These are phyloP conservation scores for Microhierax caerulescens DNA, from an alignment of 2,797 vertebrate genomes.

Conservation along the genomic window DNA sequence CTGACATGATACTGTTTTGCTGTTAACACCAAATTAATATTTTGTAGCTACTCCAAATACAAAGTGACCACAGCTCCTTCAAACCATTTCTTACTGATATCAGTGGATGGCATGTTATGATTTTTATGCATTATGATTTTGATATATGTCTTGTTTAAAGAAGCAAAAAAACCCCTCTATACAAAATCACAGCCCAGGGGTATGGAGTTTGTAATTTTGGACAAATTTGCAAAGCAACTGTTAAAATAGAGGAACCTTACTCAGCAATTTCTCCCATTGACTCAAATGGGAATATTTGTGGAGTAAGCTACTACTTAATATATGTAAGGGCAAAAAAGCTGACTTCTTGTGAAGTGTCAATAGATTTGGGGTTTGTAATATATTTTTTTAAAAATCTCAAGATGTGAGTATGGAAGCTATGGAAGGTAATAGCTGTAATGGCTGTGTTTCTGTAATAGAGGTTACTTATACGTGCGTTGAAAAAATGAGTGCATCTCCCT, in stretches of 20 bases:
- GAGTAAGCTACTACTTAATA: not conserved
- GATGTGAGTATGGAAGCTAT: not conserved
- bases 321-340: not conserved
- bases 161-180: not conserved
- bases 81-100: not conserved
- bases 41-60: not conserved
- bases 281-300: constrained; percentile 17
- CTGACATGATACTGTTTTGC: not conserved
- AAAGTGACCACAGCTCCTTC: not conserved
- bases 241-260: not conserved
- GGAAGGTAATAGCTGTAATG: not conserved
- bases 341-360: not conserved
- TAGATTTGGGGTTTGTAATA: not conserved
- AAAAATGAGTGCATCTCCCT: not conserved
- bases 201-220: not conserved
- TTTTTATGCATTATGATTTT: not conserved
- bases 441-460: not conserved
- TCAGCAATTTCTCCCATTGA: not conserved
- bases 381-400: not conserved
- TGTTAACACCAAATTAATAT: not conserved
- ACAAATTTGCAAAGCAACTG: not conserved
- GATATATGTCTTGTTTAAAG: not conserved
- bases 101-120: not conserved
- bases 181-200: not conserved
- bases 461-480: not conserved